A percentile compares a stretch with the other conserved stretches of the same genome.
Evolutionary conservation across 2,113 vertebrate species (phyloP).

Genomic region (Microtus richardsoni): DNA sequence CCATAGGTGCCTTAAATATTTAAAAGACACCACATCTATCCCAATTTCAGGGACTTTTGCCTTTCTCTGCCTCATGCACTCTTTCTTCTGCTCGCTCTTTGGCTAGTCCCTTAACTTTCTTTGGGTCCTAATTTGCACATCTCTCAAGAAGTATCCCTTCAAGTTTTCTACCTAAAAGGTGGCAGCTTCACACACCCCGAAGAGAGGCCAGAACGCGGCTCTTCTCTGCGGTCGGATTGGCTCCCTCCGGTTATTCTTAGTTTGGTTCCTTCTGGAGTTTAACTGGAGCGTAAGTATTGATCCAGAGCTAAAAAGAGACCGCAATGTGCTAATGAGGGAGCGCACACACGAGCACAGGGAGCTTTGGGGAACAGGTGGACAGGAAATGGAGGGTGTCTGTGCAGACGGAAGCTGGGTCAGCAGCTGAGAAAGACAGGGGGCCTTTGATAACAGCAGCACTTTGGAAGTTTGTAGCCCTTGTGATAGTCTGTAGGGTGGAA

Average conservation of each 20-base stretch:
- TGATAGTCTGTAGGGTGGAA: background rate
- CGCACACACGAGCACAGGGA: background rate
- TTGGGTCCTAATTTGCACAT: background rate
- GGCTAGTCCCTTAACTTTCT: background rate
- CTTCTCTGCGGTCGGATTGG: background rate
- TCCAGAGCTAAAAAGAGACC: conserved; percentile 32
- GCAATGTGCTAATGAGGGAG: conserved; percentile 2
- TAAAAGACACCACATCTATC: background rate
- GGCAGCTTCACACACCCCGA: background rate
- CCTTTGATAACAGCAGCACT: background rate
- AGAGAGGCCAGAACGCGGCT: background rate
- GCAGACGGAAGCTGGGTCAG: background rate
- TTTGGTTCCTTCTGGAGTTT: conserved; percentile 1
- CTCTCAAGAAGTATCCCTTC: background rate
- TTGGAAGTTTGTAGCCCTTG: background rate
- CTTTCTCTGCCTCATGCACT: background rate
- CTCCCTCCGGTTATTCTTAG: background rate
- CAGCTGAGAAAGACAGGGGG: background rate
- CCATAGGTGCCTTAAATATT: background rate
- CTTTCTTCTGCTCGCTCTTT: background rate
- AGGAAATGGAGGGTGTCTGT: conserved; percentile 16
- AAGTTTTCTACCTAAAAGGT: background rate
- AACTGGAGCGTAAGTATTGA: background rate
- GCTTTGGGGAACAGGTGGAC: background rate
- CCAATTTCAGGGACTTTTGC: background rate